Base-by-base conservation (phyloP, 2,888 invertebrate genomes). In the Conus canariensis region DNA sequence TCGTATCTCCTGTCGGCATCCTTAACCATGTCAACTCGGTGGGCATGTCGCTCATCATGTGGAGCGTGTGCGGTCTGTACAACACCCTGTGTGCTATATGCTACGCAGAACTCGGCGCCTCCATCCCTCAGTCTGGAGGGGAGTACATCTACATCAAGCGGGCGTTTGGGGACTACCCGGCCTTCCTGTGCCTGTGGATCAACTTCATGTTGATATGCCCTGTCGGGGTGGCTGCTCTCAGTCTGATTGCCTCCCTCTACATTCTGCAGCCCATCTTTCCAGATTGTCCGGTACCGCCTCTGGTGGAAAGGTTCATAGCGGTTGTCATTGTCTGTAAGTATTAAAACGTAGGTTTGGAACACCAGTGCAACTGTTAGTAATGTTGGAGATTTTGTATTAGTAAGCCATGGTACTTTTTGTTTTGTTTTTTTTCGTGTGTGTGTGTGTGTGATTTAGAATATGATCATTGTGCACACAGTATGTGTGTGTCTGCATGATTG, bases 1-100 rank as follows among this genome's bases (percentile, higher is more conserved):
- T 99, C 96, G 98, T 99, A 70, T 98, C 99, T 30, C 99, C 99
- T 0, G 98, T 98, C 95, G 98, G 99, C 93, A 99, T 99, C 25
- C 97, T 99, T 22, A 96, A 97, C 92, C 97, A 98, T 95, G 97
- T 98, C 98, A 14, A 99, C 98, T 90, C 96, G 98, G 91, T 97
- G 16, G 95, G 95, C 12, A 92, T 98, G 96, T 98, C 98, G 3
- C 97, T 99, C 90, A 97, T 98, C 89, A 97, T 99, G 89, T 99
- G 99, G 99, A 97, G 98, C 67, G 97, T 98, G 83, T 98, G 98
- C 6, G 99, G 99, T 58, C 95, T 98, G 85, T 97, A 96, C 91
- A 98, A 94, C 90, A 94, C 98, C 87, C 96, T 98, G 89, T 99
- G 99, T 14, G 98, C 98, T 0, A 97, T 98, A 16, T 98, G 98